Base-by-base conservation (phyloP, 2,113 vertebrate genomes). In the Dendropsophus ebraccatus region DNA sequence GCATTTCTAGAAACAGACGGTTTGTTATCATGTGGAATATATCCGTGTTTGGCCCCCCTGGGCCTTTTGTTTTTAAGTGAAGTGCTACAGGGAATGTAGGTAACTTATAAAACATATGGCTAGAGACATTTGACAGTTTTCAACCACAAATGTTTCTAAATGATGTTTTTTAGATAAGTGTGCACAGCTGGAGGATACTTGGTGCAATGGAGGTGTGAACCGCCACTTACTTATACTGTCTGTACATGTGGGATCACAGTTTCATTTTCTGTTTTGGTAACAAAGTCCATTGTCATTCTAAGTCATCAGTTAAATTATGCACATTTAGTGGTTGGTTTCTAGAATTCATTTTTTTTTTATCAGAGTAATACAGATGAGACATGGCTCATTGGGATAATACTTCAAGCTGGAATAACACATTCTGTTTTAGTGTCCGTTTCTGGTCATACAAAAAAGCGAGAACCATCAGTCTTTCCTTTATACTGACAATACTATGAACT, bases 51-150 rank as follows among this genome's bases (percentile, higher is more conserved):
- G 89, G 50, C 84, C 87, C 41, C 67, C 88, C 77, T 58, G 84
- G 88, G 50, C 83, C 0, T 0, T 1, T 13, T 76, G 2, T 72
- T 74, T 89, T 90, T 54, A 88, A 90, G 65, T 73, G 89, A 88
- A 90, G 91, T 88, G 56, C 80, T 84, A 79, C 75, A 49, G 25
- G 50, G 58, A 7, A 21, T 0, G 0, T 17, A 49, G 87, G 86
- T 86, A 81, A 28, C 16, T 80, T 87, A 47, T 58, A 88, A 86
- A 76, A 23, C 0, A 16, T 85, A 17, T 87, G 69, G 11, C 60
- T 83, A 90, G 74, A 87, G 47, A 74, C 77, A 87, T 73, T 65
- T 88, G 84, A 54, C 74, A 82, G 75, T 88, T 89, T 75, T 86
- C 79, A 62, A 86, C 32, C 37, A 79, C 83, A 81, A 6, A 83